These are phyloP conservation scores for Phortica okadai DNA, from an alignment of 2,888 invertebrate genomes.

Conservation along the genomic window DNA sequence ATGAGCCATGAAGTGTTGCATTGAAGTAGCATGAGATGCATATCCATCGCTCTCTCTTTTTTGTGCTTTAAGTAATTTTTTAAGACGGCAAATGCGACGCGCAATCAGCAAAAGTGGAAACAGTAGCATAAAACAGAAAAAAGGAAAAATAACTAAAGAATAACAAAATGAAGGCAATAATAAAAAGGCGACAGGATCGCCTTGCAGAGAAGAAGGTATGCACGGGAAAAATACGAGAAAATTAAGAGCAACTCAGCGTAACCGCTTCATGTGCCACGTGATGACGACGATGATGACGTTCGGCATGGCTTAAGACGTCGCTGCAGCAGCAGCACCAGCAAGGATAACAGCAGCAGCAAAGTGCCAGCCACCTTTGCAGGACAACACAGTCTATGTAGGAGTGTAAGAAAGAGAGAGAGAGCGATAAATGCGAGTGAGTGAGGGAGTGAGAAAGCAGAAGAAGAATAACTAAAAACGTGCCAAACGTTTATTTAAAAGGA, in stretches of 20 bases:
- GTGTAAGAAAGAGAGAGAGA: neutral
- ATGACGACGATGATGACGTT: neutral
- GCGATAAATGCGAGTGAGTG: slow-evolving; percentile 1
- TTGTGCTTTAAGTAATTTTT: slow-evolving; percentile 61
- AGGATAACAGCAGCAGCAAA: slow-evolving; percentile 20
- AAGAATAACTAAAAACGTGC: slow-evolving; percentile 70
- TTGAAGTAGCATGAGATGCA: slow-evolving; percentile 11
- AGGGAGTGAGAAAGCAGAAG: slow-evolving; percentile 21
- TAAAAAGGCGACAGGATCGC: slow-evolving; percentile 25
- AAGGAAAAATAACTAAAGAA: neutral
- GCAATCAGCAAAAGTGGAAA: slow-evolving; percentile 47
- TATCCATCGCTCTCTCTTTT: slow-evolving; percentile 12
- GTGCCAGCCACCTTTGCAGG: slow-evolving; percentile 9
- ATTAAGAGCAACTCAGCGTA: slow-evolving; percentile 20
- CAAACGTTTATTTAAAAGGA: slow-evolving; percentile 73
- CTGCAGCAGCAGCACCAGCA: neutral
- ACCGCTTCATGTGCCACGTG: slow-evolving; percentile 21
- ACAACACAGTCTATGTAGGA: neutral
- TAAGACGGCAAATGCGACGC: slow-evolving; percentile 44
- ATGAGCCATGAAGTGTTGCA: slow-evolving; percentile 22
- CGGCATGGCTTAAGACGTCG: neutral
- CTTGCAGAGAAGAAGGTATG: neutral
- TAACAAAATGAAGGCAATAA: slow-evolving; percentile 33
- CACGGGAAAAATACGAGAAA: slow-evolving; percentile 9
- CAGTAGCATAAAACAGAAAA: neutral